Conservation (phyloP, 2,797 vertebrate genomes). For the Neostethus bicornis region DNA sequence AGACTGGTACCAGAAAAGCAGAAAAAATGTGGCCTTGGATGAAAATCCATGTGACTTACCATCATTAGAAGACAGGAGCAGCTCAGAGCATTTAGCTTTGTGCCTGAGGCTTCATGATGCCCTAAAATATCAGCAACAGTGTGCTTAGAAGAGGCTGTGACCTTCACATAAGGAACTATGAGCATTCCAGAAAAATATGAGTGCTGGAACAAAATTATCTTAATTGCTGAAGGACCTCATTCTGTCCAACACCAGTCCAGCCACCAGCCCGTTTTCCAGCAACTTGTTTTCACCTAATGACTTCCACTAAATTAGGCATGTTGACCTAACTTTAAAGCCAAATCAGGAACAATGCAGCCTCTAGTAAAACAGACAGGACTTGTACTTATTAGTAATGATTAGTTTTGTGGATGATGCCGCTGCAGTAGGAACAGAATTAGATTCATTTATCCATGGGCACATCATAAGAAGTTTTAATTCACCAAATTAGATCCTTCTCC, state of each 20-base stretch:
- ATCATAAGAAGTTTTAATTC: slow-evolving; percentile 50
- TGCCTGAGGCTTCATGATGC: slow-evolving; percentile 64
- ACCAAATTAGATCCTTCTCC: slow-evolving; percentile 39
- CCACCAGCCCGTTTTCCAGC: slow-evolving; percentile 53
- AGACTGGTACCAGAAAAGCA: slow-evolving; percentile 24
- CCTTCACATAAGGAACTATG: slow-evolving; percentile 59
- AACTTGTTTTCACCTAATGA: slow-evolving; percentile 71
- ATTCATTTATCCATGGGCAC: slow-evolving; percentile 41
- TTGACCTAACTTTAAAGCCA: slow-evolving; percentile 46
- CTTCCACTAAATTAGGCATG: slow-evolving; percentile 70
- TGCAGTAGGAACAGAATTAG: slow-evolving; percentile 31
- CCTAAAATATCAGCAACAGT: slow-evolving; percentile 61
- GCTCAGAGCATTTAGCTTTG: slow-evolving; percentile 54
- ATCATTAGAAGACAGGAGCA: slow-evolving; percentile 60
- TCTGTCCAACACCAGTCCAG: slow-evolving; percentile 67
- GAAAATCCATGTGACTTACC: slow-evolving; percentile 56
- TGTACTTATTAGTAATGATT: slow-evolving; percentile 25
- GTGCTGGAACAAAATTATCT: slow-evolving; percentile 66
- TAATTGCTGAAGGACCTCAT: slow-evolving; percentile 74
- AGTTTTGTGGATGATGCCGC: slow-evolving; percentile 31
- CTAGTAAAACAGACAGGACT: slow-evolving; percentile 40
- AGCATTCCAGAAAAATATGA: slow-evolving; percentile 64
- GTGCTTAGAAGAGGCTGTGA: slow-evolving; percentile 51
- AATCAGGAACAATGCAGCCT: slow-evolving; percentile 30
- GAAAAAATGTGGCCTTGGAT: slow-evolving; percentile 30